Evolutionary conservation across 2,113 vertebrate genomes (phyloP).

Genomic region (Cynoglossus semilaevis): DNA sequence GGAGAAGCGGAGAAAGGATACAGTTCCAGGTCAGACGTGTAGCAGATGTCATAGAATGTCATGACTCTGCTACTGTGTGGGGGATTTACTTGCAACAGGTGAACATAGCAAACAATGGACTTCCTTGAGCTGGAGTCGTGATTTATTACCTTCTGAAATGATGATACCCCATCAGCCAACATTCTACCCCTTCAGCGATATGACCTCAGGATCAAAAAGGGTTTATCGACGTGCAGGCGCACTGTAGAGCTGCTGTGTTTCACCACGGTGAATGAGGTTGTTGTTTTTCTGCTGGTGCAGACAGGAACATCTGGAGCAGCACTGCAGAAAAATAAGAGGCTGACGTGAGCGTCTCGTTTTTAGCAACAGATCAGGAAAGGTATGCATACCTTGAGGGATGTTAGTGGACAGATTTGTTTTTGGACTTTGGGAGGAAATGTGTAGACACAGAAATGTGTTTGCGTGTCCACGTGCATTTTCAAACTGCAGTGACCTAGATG

Average conservation of each 20-base stretch:
- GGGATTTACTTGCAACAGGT: slow-evolving; percentile 3
- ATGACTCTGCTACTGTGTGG: background rate
- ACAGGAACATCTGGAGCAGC: slow-evolving; percentile 17
- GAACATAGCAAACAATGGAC: background rate
- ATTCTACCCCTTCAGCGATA: slow-evolving; percentile 7
- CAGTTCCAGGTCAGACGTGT: background rate
- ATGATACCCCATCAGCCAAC: background rate
- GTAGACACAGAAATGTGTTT: background rate
- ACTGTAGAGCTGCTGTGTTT: slow-evolving; percentile 4
- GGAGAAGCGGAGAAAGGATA: background rate
- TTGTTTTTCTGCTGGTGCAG: slow-evolving; percentile 10
- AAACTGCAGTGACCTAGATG: background rate
- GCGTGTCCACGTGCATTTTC: no score
- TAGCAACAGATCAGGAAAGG: background rate
- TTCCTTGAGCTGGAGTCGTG: slow-evolving; percentile 12
- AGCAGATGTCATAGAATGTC: background rate
- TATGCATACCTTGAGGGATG: background rate
- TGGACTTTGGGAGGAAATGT: background rate
- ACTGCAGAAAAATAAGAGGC: slow-evolving; percentile 11
- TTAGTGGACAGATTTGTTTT: background rate
- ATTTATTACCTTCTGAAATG: slow-evolving; percentile 13
- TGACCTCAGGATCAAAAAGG: slow-evolving; percentile 29
- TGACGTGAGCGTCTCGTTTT: background rate
- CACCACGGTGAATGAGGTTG: background rate
- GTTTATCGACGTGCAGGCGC: background rate